Evolutionary conservation across 2,113 vertebrate genomes (phyloP), one percentile per base, ranked within the genome.

Genomic region (Terrapene triunguis): DNA sequence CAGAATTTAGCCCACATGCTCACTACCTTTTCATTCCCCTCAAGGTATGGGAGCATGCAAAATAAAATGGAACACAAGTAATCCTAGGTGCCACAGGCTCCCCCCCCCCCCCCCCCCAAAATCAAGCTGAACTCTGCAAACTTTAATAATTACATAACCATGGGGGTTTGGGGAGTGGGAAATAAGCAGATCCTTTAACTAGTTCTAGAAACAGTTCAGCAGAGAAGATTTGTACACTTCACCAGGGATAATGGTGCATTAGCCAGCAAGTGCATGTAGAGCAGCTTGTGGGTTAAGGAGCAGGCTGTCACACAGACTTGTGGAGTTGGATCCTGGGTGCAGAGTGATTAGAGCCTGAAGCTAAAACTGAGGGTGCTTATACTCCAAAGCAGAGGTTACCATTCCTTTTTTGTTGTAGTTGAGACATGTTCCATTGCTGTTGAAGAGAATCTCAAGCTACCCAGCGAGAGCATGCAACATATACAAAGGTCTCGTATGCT

Each of bases 301-400:
- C 69, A 95, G 92, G 85, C 74, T 94, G 90, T 80, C 82, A 1
- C 0, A 38, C 10, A 38, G 82, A 65, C 6, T 59, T 96, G 80
- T 86, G 38, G 94, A 81, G 85, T 87, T 29, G 55, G 85, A 32
- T 89, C 90, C 80, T 95, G 3, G 4, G 88, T 84, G 72, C 79
- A 47, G 74, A 94, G 82, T 55, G 74, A 62, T 53, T 88, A 89
- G 81, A 88, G 92, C 96, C 89, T 89, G 76, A 65, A 91, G 95
- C 72, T 92, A 85, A 94, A 89, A 42, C 8, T 48, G 74, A 94
- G 88, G 94, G 57, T 82, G 82, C n/a, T 93, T 91, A 87, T 94
- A 92, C 72, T 95, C 93, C 35, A 65, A 91, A 94, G 89, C 94
- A 97, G 92, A 95, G 90, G 89, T 96, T 89, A 79, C 51, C 95